Evolutionary conservation across 2,797 vertebrate genomes (phyloP), one percentile per base, ranked within the genome.

Genomic region (Spea hammondii): DNA sequence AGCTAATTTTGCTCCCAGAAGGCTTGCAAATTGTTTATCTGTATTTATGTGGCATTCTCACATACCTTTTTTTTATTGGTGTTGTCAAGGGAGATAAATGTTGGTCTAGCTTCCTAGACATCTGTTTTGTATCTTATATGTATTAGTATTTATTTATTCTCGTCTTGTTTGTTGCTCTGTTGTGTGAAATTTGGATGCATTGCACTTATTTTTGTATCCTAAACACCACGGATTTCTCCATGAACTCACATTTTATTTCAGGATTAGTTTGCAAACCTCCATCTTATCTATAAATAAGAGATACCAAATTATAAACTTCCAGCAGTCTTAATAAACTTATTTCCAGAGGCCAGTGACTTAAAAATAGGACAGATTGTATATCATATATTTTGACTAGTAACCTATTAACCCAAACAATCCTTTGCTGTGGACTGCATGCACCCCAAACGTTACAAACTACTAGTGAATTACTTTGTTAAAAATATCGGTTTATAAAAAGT

Each of bases 61-160:
- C 47, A 47, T 12, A 6, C 54, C 10, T 12, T 59, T 72, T 72
- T 73, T 72, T 68, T 10, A 12, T 48, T 50, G 54, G 17, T 66
- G 45, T 66, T 78, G 65, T 79, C 77, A 67, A 72, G 65, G 17
- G 65, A 73, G 64, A 73, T 67, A 59, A 73, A 79, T 73, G 64
- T 79, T 59, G 45, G 49, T 73, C 64, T 68, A 57, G 65, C 70
- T 48, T 60, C 44, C 47, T 66, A 53, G 77, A 60, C 54, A 68
- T 73, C 77, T 79, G 62, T 67, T 79, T 73, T 73, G 47, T 78
- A 78, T 73, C 70, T 67, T 59, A 60, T 67, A 45, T 17, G 5
- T 67, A 79, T 79, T 72, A 68, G 64, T 79, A 79, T 79, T 72
- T 73, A 73, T 79, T 67, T 79, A 79, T 79, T 79, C 70, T 48